phyloP scores from a whole-genome alignment of 1,140 invertebrate species.

The Hypsibius dujardini region DNA sequence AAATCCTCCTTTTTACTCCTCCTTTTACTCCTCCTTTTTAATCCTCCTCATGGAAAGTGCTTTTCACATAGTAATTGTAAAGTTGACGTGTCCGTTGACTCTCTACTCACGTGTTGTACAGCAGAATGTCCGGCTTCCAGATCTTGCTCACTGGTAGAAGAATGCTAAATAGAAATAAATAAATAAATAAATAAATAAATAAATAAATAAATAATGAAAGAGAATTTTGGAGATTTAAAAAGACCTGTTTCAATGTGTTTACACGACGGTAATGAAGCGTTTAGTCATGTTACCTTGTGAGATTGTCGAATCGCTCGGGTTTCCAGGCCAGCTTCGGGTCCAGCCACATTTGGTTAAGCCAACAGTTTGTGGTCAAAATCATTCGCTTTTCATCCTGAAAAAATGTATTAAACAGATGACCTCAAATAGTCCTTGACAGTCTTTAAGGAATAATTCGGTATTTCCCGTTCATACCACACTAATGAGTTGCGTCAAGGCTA shows the following conservation, averaged over 20 bases:
- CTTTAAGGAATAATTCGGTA: not conserved
- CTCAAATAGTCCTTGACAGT: too few species aligned
- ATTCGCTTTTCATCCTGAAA: conserved; percentile 47
- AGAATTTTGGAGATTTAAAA: too few species aligned
- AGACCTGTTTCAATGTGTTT: too few species aligned
- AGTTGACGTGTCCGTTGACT: not conserved
- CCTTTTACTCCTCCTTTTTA: too few species aligned
- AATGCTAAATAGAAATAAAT: conserved; percentile 26
- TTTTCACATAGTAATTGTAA: too few species aligned
- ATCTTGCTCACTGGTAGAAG: conserved; percentile 42
- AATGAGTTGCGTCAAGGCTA: conserved; percentile 61
- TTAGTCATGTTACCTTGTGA: conserved; percentile 27
- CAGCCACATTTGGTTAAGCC: conserved; percentile 48
- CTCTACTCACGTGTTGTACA: conserved; percentile 39
- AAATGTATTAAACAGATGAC: not conserved
- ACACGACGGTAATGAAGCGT: too few species aligned
- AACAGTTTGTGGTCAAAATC: conserved; percentile 67
- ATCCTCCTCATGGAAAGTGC: too few species aligned
- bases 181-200: too few species aligned
- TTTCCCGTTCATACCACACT: conserved; percentile 44
- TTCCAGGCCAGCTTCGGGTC: conserved; percentile 40
- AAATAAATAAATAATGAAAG: too few species aligned
- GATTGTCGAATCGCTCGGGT: conserved; percentile 38
- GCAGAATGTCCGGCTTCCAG: conserved; percentile 43
- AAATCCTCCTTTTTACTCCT: too few species aligned